Percentiles rank a stretch among this genome's conserved stretches.
phyloP scores from a whole-genome alignment of 2,888 invertebrate genomes.

The Neria commutata region DNA sequence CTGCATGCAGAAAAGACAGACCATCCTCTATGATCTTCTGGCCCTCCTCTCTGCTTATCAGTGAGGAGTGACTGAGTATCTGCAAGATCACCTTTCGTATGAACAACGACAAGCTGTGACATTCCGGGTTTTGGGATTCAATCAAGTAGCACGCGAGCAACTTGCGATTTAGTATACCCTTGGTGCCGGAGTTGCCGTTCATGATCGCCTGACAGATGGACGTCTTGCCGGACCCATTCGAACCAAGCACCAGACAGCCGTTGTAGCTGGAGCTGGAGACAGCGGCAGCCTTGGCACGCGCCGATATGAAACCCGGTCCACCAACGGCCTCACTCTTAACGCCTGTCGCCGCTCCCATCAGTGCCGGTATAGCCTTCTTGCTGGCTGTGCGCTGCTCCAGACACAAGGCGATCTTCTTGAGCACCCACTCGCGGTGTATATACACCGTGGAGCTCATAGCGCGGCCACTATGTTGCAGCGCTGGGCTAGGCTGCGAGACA shows the following conservation, averaged over 20 bases:
- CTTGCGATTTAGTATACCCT: slow-evolving; percentile 68
- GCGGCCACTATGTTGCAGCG: not conserved
- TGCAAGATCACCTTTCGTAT: slow-evolving; percentile 85
- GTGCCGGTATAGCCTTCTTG: slow-evolving; percentile 66
- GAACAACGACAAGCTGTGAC: slow-evolving; percentile 84
- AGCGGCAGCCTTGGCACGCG: slow-evolving; percentile 53
- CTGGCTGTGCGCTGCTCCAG: slow-evolving; percentile 85
- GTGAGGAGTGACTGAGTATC: slow-evolving; percentile 73
- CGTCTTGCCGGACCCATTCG: slow-evolving; percentile 94
- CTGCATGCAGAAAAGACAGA: slow-evolving; percentile 55
- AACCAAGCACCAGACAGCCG: slow-evolving; percentile 87
- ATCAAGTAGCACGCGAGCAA: slow-evolving; percentile 87
- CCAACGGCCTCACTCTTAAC: slow-evolving; percentile 37
- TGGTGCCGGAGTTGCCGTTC: slow-evolving; percentile 61
- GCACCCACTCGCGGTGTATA: slow-evolving; percentile 86
- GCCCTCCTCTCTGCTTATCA: slow-evolving; percentile 51
- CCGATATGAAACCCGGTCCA: slow-evolving; percentile 48
- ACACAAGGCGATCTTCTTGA: slow-evolving; percentile 90
- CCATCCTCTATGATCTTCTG: slow-evolving; percentile 55
- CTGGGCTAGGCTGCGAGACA: slow-evolving; percentile 21
- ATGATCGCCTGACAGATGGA: slow-evolving; percentile 79
- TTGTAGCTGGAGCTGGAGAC: slow-evolving; percentile 64
- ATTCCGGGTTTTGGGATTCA: slow-evolving; percentile 84
- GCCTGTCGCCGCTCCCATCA: slow-evolving; percentile 33
- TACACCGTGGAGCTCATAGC: slow-evolving; percentile 44